A percentile compares a stretch with the other conserved stretches of the same genome.
phyloP scores from a whole-genome alignment of 2,888 invertebrate genomes.

The Conops quadrifasciatus region DNA sequence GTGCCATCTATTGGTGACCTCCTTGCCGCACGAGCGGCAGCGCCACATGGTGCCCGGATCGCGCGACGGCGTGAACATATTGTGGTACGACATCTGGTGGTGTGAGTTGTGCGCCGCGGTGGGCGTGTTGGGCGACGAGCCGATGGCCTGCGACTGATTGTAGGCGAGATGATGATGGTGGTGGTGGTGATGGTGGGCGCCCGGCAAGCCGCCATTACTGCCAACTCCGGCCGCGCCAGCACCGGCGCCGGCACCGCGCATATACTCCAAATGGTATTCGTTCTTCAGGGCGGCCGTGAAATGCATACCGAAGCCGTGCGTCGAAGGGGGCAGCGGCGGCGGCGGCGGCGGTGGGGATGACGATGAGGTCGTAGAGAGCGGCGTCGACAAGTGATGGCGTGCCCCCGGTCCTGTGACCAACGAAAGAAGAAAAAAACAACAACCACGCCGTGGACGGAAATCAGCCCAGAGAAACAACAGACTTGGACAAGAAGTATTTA shows the following conservation, averaged over 20 bases:
- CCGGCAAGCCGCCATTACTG: constrained; percentile 46
- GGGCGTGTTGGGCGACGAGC: constrained; percentile 45
- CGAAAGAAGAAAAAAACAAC: constrained; percentile 61
- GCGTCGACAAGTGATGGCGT: constrained; percentile 57
- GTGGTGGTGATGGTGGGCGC: constrained; percentile 38
- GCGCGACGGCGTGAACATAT: constrained; percentile 80
- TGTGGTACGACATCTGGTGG: constrained; percentile 77
- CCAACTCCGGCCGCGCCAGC: constrained; percentile 50
- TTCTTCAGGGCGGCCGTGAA: constrained; percentile 60
- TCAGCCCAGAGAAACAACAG: constrained; percentile 64
- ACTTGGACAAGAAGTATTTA: constrained; percentile 41
- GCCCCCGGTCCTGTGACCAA: constrained; percentile 64
- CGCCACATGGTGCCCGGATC: constrained; percentile 80
- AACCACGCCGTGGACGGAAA: constrained; percentile 65
- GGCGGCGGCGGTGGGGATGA: constrained; percentile 54
- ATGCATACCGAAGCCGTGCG: constrained; percentile 61
- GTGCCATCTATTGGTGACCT: constrained; percentile 88
- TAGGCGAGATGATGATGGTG: constrained; percentile 47
- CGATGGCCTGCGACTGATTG: constrained; percentile 50
- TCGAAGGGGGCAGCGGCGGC: constrained; percentile 61
- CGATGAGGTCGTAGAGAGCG: constrained; percentile 56
- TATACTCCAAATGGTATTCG: constrained; percentile 60
- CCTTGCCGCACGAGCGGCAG: constrained; percentile 84
- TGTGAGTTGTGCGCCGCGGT: constrained; percentile 59
- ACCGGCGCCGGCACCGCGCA: constrained; percentile 52